Percentiles rank a stretch among this genome's conserved stretches.
Conservation (phyloP, 2,113 vertebrate species). For the Caracal caracal region DNA sequence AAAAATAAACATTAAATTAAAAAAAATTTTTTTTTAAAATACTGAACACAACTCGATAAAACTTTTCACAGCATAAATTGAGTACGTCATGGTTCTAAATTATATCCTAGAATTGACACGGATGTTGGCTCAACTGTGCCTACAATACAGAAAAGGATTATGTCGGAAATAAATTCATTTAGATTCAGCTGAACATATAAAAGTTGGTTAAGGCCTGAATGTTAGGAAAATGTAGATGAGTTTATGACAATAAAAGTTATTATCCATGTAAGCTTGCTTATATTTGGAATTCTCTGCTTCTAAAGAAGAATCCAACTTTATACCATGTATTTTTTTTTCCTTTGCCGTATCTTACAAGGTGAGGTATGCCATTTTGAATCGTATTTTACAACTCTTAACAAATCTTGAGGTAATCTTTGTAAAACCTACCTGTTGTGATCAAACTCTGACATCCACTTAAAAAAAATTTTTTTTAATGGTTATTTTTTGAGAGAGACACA, state of each 20-base stretch:
- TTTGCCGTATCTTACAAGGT: conserved; percentile 17
- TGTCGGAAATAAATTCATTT: neutral
- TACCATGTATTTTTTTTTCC: neutral
- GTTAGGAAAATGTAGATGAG: neutral
- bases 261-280: neutral
- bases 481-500: too few relatives aligned
- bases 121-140: neutral
- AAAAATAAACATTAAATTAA: too few relatives aligned
- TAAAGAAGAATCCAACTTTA: conserved; percentile 13
- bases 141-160: conserved; percentile 6
- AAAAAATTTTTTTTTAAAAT: too few relatives aligned
- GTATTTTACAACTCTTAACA: conserved; percentile 7
- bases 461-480: too few relatives aligned
- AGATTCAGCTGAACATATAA: conserved; percentile 10
- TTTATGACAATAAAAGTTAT: neutral
- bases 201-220: neutral
- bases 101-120: neutral
- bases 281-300: conserved; percentile 30
- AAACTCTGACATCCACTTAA: neutral
- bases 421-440: neutral
- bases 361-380: neutral
- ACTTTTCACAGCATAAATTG: neutral
- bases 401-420: neutral
- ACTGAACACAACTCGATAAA: neutral
- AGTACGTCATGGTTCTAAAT: neutral